Evolutionary conservation across 1,140 invertebrate genomes (phyloP), one percentile per base, ranked within the genome.

Genomic region (Drepana arcuata): DNA sequence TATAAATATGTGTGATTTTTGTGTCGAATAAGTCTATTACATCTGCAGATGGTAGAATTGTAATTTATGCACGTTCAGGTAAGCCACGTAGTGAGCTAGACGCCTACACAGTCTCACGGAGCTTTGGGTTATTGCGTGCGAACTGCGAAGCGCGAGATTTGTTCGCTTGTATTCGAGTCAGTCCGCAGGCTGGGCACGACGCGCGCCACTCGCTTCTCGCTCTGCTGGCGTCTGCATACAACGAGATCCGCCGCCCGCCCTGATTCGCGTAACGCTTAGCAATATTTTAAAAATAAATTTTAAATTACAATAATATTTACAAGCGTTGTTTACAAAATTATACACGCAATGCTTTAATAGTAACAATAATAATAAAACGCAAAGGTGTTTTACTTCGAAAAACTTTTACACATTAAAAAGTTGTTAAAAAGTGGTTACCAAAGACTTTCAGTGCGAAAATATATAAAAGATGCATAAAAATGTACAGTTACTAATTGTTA

Each of bases 201-300:
- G 36, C 56, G 56, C 51, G 55, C 55, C 55, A 41, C 55, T 50
- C 53, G 46, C 37, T 29, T 30, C 37, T 52, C 16, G 36, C 38
- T 24, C 42, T 33, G 40, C 43, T 45, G 31, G 30, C 38, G 37
- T 24, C 38, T 25, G 41, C 15, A 32, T 34, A 30, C 28, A 25
- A 41, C 47, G 48, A 51, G 51, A 46, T 37, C 16, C 30, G 23
- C 33, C 45, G 28, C 15, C 39, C 46, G 42, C 50, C 41, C 52
- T 45, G 45, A 48, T 40, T 44, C 47, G 45, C 55, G 48, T 45
- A 55, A 55, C 49, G 46, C 42, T 38, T 15, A 18, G 14, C 26
- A 13, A 25, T 36, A 38, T 42, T 42, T 27, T 32, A 35, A 33
- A 27, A 43, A 41, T 35, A 44, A 38, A 45, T 15, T 36, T 27